Evolutionary conservation across 2,888 invertebrate genomes (phyloP), one percentile per base, ranked within the genome.

Genomic region (Pardosa pseudoannulata): DNA sequence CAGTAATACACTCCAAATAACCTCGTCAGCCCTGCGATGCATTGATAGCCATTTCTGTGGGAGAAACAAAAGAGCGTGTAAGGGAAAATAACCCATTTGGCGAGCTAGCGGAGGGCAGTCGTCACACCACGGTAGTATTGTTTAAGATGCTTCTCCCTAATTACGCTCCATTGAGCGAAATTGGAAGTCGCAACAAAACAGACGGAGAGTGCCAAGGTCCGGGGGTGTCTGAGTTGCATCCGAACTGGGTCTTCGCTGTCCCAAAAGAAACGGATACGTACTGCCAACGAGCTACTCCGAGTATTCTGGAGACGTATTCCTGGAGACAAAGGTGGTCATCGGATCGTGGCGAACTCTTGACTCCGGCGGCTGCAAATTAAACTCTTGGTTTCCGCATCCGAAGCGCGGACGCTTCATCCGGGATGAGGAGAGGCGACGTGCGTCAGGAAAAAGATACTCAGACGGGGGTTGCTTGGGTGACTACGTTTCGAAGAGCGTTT

Each of bases 301-400:
- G 19, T 29, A 67, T 36, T 67, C 46, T 56, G 56, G 56, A 56
- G 46, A 13, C 31, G 31, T 46, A 23, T 16, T 2, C 23, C 56
- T 23, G 23, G 23, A 56, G 31, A 73, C 72, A 73, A 73, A 73
- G 72, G 50, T n/a, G 67, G 67, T 46, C 76, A 76, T 16, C 65
- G 65, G 29, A 9, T 68, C 76, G 65, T 29, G 67, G 9, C 65
- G 76, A 76, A 41, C 76, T 67, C 46, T 75, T 36, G 76, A 67
- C 67, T 46, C 46, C 19, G 32, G 9, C 11, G 16, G 64, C 29
- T 46, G 19, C 56, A 56, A 56, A 56, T 56, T 56, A 56, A 56
- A 19, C 56, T 16, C 13, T 23, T 23, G 56, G 5, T 56, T 56
- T 56, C 56, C 56, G 56, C 56, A 56, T 19, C 23, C 19, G 11